Evolutionary conservation across 2,888 invertebrate genomes (phyloP), one percentile per base, ranked within the genome.

Genomic region (Drosophila pullipes): DNA sequence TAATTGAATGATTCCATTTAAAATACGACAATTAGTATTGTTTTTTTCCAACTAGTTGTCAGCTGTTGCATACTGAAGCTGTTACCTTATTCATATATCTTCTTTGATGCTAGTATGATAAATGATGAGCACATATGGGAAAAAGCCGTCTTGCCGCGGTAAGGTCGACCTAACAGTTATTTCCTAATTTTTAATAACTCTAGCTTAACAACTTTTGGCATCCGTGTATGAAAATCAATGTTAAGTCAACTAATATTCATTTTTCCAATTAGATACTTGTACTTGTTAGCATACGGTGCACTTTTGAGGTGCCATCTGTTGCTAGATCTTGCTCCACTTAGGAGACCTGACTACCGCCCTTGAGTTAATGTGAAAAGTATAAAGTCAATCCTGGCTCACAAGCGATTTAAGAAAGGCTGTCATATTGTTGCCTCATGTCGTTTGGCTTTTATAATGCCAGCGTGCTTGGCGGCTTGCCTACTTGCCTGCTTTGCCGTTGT

Each of bases 341-440:
- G 5, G 22, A 22, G 30, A 39, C 16, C 10, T 16, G 25, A n/a
- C 18, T 22, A 60, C 74, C n/a, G 30, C 30, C 9, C n/a, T 30
- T 11, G 37, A 28, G 55, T 37, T 55, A 6, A 55, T 55, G 47
- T 58, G 54, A 22, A 49, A 59, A 22, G 57, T 37, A 66, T 47
- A 39, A 66, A 52, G 61, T 66, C 61, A 66, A 52, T 69, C 53
- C 59, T n/a, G 52, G 13, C 39, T 28, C 33, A 53, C 53, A 62
- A 30, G 30, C 44, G 62, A 62, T 25, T 47, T 47, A 33, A 22
- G 22, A 39, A 57, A 62, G 52, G 22, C 59, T 65, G 64, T 22
- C 76, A 71, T 54, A 68, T 77, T 78, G 77, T 60, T 44, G 35
- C 52, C 44, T 44, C 39, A 31, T 67, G 62, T 63, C 39, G 47